Conservation (phyloP, 2,888 invertebrate species). For the Nasonovia ribisnigri region DNA sequence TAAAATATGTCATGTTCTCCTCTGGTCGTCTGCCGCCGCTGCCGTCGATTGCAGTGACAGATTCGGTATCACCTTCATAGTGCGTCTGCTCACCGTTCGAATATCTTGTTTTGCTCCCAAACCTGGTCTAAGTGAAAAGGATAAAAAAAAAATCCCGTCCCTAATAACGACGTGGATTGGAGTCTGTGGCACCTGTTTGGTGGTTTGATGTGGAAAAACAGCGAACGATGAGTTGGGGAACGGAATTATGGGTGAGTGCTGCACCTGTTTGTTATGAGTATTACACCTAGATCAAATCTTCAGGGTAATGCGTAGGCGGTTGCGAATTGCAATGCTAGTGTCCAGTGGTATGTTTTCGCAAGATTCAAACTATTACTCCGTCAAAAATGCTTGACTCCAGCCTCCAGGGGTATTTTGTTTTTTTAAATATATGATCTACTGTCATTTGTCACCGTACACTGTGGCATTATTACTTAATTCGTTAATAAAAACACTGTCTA, state of each 20-base stretch:
- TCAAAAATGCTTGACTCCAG: neutral
- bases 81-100: neutral
- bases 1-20: neutral
- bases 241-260: conserved; percentile 78
- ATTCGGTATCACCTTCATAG: neutral
- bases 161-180: conserved; percentile 28
- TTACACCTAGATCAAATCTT: neutral
- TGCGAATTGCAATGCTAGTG: neutral
- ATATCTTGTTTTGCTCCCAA: neutral
- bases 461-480: neutral
- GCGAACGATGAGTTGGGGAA: conserved; percentile 77
- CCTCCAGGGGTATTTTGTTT: neutral
- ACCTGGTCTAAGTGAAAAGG: conserved; percentile 40
- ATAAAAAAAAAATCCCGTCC: neutral
- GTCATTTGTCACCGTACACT: neutral
- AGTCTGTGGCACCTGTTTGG: conserved; percentile 50
- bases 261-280: neutral
- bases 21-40: neutral
- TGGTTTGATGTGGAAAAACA: conserved; percentile 61
- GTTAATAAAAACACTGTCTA: neutral
- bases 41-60: neutral
- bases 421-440: neutral
- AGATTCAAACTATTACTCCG: neutral
- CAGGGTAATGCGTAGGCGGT: neutral
- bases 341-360: neutral